phyloP scores from a whole-genome alignment of 2,888 invertebrate genomes.

The Stenolophus ochropezus region DNA sequence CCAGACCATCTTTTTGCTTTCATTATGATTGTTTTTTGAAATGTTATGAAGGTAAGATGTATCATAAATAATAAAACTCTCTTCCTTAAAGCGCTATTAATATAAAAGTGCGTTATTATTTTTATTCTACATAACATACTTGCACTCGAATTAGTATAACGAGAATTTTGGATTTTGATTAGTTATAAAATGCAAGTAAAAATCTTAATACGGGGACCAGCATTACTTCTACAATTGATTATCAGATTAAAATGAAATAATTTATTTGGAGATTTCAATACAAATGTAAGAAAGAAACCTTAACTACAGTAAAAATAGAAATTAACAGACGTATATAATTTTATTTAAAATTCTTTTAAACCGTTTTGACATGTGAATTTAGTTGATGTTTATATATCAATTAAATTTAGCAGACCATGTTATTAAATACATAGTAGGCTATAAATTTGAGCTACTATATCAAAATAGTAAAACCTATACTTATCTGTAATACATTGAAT shows the following conservation, averaged over 20 bases:
- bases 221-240: too few relatives aligned
- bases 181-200: too few relatives aligned
- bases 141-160: too few relatives aligned
- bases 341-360: neutral
- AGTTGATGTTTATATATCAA: constrained; percentile 30
- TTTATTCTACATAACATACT: too few relatives aligned
- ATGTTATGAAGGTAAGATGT: too few relatives aligned
- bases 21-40: too few relatives aligned
- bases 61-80: too few relatives aligned
- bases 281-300: neutral
- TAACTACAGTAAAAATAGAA: neutral
- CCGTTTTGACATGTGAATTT: neutral
- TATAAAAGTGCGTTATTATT: too few relatives aligned
- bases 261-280: neutral
- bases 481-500: neutral
- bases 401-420: constrained; percentile 3
- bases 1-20: too few relatives aligned
- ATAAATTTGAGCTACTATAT: constrained; percentile 18
- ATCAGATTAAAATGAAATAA: neutral
- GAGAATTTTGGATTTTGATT: too few relatives aligned
- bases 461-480: constrained; percentile 32
- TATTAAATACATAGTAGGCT: neutral
- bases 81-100: too few relatives aligned
- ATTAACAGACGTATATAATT: neutral
- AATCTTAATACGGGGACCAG: too few relatives aligned